These are phyloP conservation scores for Siniperca knerii DNA, from an alignment of 2,113 vertebrate genomes.

Conservation along the genomic window DNA sequence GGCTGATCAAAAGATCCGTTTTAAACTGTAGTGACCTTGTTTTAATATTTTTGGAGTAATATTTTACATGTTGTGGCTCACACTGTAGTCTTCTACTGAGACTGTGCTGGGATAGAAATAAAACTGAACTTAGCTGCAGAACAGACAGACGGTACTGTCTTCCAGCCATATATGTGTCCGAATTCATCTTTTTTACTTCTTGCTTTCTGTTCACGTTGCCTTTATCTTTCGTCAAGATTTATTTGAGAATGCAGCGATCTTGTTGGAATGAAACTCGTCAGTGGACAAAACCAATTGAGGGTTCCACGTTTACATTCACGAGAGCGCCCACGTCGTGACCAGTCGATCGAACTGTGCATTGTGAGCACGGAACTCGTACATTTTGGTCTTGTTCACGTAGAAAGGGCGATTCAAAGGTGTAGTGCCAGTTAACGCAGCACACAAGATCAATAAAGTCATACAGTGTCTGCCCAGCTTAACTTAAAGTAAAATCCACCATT, in stretches of 20 bases:
- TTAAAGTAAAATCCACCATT: background rate
- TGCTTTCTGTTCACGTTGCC: background rate
- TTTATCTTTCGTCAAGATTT: background rate
- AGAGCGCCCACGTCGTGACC: no score
- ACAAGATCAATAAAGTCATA: background rate
- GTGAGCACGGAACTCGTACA: no score
- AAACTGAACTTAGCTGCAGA: no score
- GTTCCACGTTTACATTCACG: no score
- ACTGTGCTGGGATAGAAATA: no score
- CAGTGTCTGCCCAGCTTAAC: background rate
- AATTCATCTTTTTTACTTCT: no score
- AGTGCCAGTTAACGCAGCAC: background rate
- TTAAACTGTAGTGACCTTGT: no score
- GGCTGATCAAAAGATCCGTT: background rate
- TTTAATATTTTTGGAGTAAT: no score
- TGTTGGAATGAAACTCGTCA: background rate
- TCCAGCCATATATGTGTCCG: no score
- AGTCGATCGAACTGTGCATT: background rate
- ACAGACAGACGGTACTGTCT: no score
- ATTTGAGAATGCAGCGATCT: background rate
- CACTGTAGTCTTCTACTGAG: no score
- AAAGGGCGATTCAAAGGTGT: background rate
- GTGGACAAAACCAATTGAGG: background rate
- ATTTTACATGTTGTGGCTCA: no score
- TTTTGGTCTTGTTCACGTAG: background rate